phyloP scores from a whole-genome alignment of 2,113 vertebrate genomes.

The Percopsis transmontana region DNA sequence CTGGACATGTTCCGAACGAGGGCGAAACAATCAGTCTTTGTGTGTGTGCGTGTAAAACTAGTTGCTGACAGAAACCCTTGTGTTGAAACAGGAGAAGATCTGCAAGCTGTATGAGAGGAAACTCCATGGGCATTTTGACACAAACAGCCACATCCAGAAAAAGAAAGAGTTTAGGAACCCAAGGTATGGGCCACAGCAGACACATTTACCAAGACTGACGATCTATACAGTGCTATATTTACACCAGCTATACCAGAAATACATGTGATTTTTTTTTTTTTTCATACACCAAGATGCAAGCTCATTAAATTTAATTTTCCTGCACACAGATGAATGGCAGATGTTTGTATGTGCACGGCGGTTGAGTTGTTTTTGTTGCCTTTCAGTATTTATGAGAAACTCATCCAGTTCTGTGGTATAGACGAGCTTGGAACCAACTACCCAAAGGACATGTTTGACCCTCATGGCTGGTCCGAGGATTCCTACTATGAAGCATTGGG shows the following conservation, averaged over 20 bases:
- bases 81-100: conserved; percentile 89
- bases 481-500: conserved; percentile 94
- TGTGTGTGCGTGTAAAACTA: no score
- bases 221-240: background rate
- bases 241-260: background rate
- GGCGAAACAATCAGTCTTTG: background rate
- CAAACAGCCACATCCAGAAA: conserved; percentile 95
- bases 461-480: conserved; percentile 97
- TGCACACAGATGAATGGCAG: background rate
- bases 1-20: background rate
- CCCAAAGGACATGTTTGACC: conserved; percentile 98
- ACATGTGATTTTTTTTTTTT: background rate
- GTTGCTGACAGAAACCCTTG: conserved; percentile 1
- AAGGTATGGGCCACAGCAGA: conserved; percentile 77
- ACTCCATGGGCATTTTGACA: conserved; percentile 93
- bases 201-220: background rate
- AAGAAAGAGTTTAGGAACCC: conserved; percentile 99
- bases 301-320: background rate
- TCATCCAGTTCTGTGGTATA: conserved; percentile 97
- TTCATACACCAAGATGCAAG: background rate
- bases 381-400: conserved; percentile 95
- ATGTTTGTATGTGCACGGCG: background rate
- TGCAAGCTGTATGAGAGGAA: conserved; percentile 93
- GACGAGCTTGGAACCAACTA: conserved; percentile 98
- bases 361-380: background rate